Percentiles rank a stretch among this genome's conserved stretches.
These are phyloP conservation scores for Huso huso DNA, from an alignment of 2,797 vertebrate genomes.

Conservation along the genomic window DNA sequence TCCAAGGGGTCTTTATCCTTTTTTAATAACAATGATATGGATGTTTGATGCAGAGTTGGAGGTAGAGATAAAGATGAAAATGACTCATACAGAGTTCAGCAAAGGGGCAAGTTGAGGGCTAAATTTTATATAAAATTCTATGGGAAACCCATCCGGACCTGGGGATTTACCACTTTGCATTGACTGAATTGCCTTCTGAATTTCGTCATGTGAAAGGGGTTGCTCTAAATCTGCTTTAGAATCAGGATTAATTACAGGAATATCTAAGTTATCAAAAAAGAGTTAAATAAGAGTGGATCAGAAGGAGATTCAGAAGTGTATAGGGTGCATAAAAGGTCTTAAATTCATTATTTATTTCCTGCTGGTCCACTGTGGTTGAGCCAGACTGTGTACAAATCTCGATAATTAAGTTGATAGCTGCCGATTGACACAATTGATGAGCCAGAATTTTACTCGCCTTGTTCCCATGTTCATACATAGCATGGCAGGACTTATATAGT, in stretches of 20 bases:
- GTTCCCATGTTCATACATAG: conserved; percentile 10
- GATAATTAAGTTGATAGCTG: no score
- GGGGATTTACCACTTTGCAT: conserved; percentile 13
- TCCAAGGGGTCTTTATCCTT: conserved; percentile 6
- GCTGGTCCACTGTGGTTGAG: no score
- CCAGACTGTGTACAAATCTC: no score
- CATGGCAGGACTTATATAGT: background rate
- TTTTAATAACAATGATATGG: conserved; percentile 10
- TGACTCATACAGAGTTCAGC: background rate
- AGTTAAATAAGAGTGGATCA: background rate
- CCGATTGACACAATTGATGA: background rate
- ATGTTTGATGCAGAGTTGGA: conserved; percentile 1
- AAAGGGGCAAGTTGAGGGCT: background rate
- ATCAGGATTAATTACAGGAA: background rate
- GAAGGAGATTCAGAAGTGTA: background rate
- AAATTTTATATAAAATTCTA: conserved; percentile 12
- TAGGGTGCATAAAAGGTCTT: no score
- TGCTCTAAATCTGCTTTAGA: background rate
- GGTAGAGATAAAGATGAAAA: conserved; percentile 5
- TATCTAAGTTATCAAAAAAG: conserved; percentile 5
- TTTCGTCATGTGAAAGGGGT: background rate
- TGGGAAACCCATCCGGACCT: conserved; percentile 6
- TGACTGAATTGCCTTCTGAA: background rate
- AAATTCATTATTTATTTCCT: no score
- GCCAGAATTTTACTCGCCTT: conserved; percentile 4